These are phyloP conservation scores for Loris lydekkerianus DNA, from an alignment of 2,797 vertebrate genomes.

Conservation along the genomic window DNA sequence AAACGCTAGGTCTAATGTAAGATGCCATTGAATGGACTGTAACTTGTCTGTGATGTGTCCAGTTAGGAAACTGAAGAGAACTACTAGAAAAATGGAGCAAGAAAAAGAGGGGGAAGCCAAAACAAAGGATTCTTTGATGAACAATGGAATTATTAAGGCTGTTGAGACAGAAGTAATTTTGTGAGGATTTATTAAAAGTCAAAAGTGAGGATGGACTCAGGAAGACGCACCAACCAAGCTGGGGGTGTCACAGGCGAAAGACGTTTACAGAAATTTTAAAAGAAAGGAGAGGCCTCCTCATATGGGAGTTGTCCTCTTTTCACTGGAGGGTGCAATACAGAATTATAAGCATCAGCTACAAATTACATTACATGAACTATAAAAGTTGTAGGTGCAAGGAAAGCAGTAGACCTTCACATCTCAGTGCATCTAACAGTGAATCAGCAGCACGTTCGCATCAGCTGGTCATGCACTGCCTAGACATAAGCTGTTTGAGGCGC, in stretches of 20 bases:
- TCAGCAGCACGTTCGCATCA: neutral
- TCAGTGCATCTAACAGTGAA: neutral
- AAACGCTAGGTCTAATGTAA: neutral
- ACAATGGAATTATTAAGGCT: neutral
- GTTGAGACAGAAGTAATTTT: neutral
- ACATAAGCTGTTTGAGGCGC: neutral
- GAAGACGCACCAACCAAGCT: neutral
- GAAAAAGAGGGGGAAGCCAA: neutral
- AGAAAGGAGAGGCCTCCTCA: neutral
- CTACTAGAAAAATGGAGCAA: neutral
- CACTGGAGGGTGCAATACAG: neutral
- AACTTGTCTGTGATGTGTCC: neutral
- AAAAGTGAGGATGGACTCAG: neutral
- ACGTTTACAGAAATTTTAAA: neutral
- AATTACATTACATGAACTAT: neutral
- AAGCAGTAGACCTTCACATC: neutral
- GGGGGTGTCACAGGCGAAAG: neutral
- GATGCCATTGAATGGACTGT: conserved; percentile 8
- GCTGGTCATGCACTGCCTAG: neutral
- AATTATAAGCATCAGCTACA: neutral
- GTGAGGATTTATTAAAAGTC: neutral
- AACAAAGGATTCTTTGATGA: neutral
- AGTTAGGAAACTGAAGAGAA: conserved; percentile 24
- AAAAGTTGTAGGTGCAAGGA: neutral
- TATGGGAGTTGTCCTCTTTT: neutral